Evolutionary conservation across 1,140 invertebrate species (phyloP).

Genomic region (Arctopsyche grandis): DNA sequence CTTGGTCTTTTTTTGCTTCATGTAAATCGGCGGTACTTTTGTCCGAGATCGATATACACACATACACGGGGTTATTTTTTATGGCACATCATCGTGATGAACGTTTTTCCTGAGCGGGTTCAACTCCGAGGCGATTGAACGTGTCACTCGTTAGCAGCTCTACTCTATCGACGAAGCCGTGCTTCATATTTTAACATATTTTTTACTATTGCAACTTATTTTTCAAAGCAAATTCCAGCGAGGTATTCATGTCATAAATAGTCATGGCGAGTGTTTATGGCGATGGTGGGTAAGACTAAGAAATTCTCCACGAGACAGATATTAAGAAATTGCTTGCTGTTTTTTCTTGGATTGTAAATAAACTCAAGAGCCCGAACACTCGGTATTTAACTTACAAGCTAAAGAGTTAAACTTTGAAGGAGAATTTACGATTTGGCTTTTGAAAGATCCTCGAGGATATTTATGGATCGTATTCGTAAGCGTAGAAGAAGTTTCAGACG

Average conservation of each 20-base stretch:
- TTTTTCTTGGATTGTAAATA: no score
- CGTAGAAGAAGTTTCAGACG: neutral
- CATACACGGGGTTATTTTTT: neutral
- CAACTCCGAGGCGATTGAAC: neutral
- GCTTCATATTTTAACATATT: no score
- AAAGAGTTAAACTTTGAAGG: neutral
- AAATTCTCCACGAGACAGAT: no score
- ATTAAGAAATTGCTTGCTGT: no score
- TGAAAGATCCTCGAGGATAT: neutral
- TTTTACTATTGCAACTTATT: no score
- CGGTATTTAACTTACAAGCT: slow-evolving; percentile 4
- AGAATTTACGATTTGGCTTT: slow-evolving; percentile 12
- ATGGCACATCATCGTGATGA: slow-evolving; percentile 2
- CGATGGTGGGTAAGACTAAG: no score
- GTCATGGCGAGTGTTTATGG: no score
- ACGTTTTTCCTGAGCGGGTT: slow-evolving; percentile 1
- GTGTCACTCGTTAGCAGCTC: slow-evolving; percentile 11
- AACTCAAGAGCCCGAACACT: no score
- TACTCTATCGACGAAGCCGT: no score
- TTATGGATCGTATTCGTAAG: neutral
- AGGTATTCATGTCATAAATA: no score
- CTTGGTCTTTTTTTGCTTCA: neutral
- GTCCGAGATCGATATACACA: slow-evolving; percentile 8
- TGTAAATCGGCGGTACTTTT: slow-evolving; percentile 25
- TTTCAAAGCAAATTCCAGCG: no score